Evolutionary conservation across 2,113 vertebrate species (phyloP), one percentile per base, ranked within the genome.

Genomic region (Elephantulus edwardii): DNA sequence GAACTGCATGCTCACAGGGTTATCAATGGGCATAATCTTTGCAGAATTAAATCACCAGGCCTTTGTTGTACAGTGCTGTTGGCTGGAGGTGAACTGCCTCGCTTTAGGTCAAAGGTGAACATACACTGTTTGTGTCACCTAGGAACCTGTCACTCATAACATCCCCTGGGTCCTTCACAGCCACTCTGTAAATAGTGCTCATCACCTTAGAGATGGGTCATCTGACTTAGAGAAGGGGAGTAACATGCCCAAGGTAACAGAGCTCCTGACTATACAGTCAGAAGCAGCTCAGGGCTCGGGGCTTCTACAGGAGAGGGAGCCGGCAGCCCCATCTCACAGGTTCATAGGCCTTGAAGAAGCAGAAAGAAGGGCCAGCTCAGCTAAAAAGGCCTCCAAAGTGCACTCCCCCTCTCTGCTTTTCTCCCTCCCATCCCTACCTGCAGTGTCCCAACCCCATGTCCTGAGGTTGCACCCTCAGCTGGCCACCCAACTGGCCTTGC

Each of bases 401-500:
- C 38, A 1, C 22, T 64, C 8, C 52, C 13, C 6, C 46, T 2
- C 28, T 28, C 26, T 0, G 13, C 4, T 0, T 9, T 40, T 35
- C 13, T 1, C 11, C 12, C 12, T 68, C 58, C 30, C 8, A 38
- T 16, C 19, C 22, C 66, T 68, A 26, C 0, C n/a, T 30, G 71
- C n/a, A 52, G 46, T 76, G 88, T 56, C 8, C 72, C n/a, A n/a
- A n/a, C n/a, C 5, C 2, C 62, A 13, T 54, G 52, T 38, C 46
- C 86, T 7, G 0, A 48, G 26, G 46, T 62, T 56, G 38, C 44
- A 35, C 6, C 24, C 40, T n/a, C 42, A 50, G 11, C 60, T 1
- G 0, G 30, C 12, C 35, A 60, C 3, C 0, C 16, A 26, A 44
- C 6, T 11, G 8, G 30, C 52, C 24, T 14, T 0, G 2, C 22